phyloP scores from a whole-genome alignment of 2,113 vertebrate species.

The Macaca mulatta region DNA sequence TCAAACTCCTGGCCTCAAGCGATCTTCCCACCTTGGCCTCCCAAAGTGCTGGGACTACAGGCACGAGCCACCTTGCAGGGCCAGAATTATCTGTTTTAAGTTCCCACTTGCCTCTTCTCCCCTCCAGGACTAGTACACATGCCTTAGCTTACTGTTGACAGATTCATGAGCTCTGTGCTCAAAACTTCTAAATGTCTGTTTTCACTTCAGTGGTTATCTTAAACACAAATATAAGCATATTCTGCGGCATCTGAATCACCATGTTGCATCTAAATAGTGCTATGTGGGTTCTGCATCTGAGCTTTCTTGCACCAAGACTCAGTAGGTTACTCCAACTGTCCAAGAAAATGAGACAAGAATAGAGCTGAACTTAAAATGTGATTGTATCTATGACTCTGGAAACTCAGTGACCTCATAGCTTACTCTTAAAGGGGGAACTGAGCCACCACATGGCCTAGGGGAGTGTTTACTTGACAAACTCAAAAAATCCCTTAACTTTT shows the following conservation, averaged over 20 bases:
- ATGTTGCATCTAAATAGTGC: neutral
- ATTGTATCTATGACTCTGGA: neutral
- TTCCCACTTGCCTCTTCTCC: neutral
- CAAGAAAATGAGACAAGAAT: neutral
- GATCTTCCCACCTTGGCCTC: too few species aligned
- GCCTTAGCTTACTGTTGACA: neutral
- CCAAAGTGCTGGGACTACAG: too few species aligned
- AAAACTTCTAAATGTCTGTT: neutral
- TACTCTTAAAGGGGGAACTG: neutral
- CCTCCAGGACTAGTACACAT: neutral
- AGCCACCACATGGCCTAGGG: neutral
- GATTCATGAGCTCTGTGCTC: neutral
- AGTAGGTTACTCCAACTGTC: neutral
- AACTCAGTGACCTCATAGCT: neutral
- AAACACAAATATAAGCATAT: neutral
- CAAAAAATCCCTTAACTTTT: neutral
- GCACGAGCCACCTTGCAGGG: too few species aligned
- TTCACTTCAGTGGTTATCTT: neutral
- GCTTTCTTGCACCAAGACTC: neutral
- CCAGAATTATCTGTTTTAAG: neutral
- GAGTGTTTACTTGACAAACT: neutral
- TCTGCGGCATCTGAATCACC: neutral
- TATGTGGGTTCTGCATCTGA: neutral
- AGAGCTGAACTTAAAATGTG: conserved; percentile 11
- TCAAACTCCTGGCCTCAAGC: too few species aligned